A percentile compares a stretch with the other conserved stretches of the same genome.
phyloP scores from a whole-genome alignment of 1,140 invertebrate species.

The Ips typographus region DNA sequence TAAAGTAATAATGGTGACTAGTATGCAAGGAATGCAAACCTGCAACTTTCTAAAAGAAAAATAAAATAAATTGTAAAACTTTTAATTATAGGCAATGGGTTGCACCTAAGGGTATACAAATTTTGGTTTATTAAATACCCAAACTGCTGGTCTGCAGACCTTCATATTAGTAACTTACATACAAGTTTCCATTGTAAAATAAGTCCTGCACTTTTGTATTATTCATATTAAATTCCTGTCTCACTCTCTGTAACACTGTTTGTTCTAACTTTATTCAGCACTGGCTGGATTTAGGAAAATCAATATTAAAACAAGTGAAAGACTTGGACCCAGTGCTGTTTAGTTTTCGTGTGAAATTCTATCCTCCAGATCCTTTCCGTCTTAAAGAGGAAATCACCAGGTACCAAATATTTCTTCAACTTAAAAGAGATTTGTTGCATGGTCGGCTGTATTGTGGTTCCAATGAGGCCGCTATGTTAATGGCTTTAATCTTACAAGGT shows the following conservation, averaged over 20 bases:
- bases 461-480: constrained; percentile 85
- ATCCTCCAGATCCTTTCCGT: constrained; percentile 84
- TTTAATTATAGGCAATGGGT: too few species aligned
- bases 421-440: constrained; percentile 92
- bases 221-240: constrained; percentile 4
- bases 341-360: constrained; percentile 93
- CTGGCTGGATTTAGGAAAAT: constrained; percentile 93
- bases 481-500: constrained; percentile 94
- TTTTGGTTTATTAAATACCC: too few species aligned
- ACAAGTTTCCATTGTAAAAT: not conserved
- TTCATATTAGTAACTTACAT: not conserved
- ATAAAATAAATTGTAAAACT: too few species aligned
- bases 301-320: constrained; percentile 94
- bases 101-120: too few species aligned
- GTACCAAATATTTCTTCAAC: constrained; percentile 91
- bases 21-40: too few species aligned
- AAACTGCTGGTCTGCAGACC: not conserved
- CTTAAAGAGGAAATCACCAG: constrained; percentile 85
- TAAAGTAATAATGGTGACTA: too few species aligned
- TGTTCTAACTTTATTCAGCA: constrained; percentile 63
- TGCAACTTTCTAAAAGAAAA: too few species aligned
- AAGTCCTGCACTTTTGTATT: not conserved
- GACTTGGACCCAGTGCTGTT: constrained; percentile 85
- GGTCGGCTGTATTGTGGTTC: constrained; percentile 89
- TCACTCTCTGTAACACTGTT: not conserved